Evolutionary conservation across 2,113 vertebrate genomes (phyloP).

Genomic region (Austrofundulus limnaeus): DNA sequence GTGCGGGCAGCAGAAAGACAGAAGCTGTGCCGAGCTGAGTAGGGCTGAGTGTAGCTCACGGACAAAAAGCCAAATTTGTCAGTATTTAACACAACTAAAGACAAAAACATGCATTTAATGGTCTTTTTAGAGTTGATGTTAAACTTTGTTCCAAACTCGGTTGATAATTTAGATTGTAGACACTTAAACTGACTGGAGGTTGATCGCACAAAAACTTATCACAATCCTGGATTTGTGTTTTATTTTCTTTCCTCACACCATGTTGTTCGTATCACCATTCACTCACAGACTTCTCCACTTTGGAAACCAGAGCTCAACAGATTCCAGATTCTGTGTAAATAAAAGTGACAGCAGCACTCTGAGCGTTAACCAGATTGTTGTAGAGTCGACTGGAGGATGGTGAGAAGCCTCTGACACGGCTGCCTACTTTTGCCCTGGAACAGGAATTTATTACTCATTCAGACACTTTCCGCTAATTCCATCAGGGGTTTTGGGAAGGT

Average conservation of each 20-base stretch:
- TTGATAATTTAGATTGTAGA: background rate
- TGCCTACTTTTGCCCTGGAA: constrained; percentile 32
- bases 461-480: constrained; percentile 56
- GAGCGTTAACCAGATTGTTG: constrained; percentile 9
- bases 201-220: background rate
- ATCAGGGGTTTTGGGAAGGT: constrained; percentile 34
- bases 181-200: too few species aligned
- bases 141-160: too few species aligned
- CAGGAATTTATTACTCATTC: constrained; percentile 44
- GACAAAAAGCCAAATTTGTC: too few species aligned
- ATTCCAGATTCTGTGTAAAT: background rate
- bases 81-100: too few species aligned
- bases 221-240: background rate
- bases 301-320: constrained; percentile 2
- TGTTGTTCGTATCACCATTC: background rate
- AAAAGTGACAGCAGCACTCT: background rate
- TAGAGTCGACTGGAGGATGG: constrained; percentile 19
- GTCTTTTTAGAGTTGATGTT: too few species aligned
- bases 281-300: background rate
- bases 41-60: too few species aligned
- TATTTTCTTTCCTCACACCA: background rate
- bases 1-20: too few species aligned
- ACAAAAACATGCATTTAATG: too few species aligned
- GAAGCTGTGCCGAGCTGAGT: too few species aligned
- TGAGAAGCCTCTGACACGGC: constrained; percentile 10